These are phyloP conservation scores for Drosophila suboccidentalis DNA, from an alignment of 2,888 invertebrate genomes.

Conservation along the genomic window DNA sequence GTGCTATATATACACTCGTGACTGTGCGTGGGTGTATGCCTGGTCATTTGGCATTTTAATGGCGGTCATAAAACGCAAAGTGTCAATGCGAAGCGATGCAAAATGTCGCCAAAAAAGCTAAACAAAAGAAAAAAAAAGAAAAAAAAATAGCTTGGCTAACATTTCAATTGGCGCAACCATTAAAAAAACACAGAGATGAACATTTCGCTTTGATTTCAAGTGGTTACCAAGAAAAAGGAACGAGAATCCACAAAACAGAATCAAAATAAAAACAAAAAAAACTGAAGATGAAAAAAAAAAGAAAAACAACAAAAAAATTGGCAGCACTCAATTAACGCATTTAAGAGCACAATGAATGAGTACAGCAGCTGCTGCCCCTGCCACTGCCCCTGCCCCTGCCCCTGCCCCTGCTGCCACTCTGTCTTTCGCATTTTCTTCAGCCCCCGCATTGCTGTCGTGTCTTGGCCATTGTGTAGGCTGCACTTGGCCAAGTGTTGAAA, in stretches of 20 bases:
- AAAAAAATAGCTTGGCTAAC: slow-evolving; percentile 33
- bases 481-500: slow-evolving; percentile 55
- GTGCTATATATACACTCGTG: slow-evolving; percentile 6
- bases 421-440: background rate
- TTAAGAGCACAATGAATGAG: slow-evolving; percentile 66
- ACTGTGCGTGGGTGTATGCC: slow-evolving; percentile 5
- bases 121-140: slow-evolving; percentile 5
- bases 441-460: background rate
- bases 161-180: slow-evolving; percentile 56
- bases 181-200: slow-evolving; percentile 48
- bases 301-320: slow-evolving; percentile 60
- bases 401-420: background rate
- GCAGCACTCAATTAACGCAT: slow-evolving; percentile 79
- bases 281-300: slow-evolving; percentile 4
- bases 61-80: slow-evolving; percentile 70
- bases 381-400: background rate
- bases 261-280: slow-evolving; percentile 1
- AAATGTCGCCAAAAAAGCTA: slow-evolving; percentile 42
- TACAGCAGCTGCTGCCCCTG: slow-evolving; percentile 31
- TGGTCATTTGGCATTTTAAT: slow-evolving; percentile 65
- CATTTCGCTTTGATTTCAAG: slow-evolving; percentile 65
- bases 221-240: slow-evolving; percentile 10
- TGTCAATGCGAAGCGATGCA: slow-evolving; percentile 72
- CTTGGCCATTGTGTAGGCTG: slow-evolving; percentile 36
- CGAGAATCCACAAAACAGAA: slow-evolving; percentile 1